Evolutionary conservation across 2,888 invertebrate species (phyloP).

Genomic region (Rhodophaea formosa): DNA sequence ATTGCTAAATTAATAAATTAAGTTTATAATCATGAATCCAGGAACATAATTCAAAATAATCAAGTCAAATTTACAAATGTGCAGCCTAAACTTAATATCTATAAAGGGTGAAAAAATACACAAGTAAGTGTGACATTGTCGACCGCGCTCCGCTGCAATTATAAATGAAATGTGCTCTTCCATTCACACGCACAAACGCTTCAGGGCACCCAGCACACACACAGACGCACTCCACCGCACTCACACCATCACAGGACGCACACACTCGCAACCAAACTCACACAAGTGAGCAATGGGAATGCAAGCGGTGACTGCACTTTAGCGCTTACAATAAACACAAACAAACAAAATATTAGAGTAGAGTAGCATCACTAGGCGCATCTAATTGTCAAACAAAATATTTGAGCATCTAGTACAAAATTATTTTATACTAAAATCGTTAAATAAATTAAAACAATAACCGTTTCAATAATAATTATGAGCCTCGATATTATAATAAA

Average conservation of each 20-base stretch:
- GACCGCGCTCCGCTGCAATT: slow-evolving; percentile 79
- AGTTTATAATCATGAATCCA: not conserved
- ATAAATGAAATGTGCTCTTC: slow-evolving; percentile 80
- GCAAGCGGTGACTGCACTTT: slow-evolving; percentile 81
- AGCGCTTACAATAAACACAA: slow-evolving; percentile 79
- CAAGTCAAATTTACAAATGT: not conserved
- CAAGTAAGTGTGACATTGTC: slow-evolving; percentile 69
- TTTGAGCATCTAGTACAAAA: not conserved
- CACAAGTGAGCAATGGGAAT: slow-evolving; percentile 66
- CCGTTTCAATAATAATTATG: slow-evolving; percentile 33
- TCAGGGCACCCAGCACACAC: slow-evolving; percentile 67
- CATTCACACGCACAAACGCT: slow-evolving; percentile 80
- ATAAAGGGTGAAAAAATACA: slow-evolving; percentile 58
- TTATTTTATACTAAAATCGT: not conserved
- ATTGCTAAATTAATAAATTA: slow-evolving; percentile 12
- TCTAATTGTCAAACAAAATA: slow-evolving; percentile 43
- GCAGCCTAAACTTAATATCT: slow-evolving; percentile 22
- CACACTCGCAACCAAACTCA: slow-evolving; percentile 49
- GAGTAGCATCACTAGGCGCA: slow-evolving; percentile 60
- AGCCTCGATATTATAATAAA: slow-evolving; percentile 31
- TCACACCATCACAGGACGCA: slow-evolving; percentile 57
- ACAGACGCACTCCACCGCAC: slow-evolving; percentile 47
- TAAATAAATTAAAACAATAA: slow-evolving; percentile 30
- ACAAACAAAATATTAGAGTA: slow-evolving; percentile 77
- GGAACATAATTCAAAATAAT: not conserved